Evolutionary conservation across 2,113 vertebrate species (phyloP).

Genomic region (Cynopterus brachyotis): DNA sequence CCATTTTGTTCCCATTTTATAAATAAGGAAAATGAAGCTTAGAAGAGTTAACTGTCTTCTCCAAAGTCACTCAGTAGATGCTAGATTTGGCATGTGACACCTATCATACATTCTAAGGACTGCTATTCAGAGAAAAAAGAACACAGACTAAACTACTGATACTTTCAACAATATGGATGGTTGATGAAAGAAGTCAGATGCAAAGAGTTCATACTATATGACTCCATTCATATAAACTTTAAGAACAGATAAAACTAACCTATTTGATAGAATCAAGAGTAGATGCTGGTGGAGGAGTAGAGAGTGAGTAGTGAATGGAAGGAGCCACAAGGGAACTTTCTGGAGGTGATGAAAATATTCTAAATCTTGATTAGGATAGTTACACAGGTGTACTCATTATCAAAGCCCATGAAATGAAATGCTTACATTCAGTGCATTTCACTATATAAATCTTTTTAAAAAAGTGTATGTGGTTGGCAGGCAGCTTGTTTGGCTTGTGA

Average conservation of each 20-base stretch:
- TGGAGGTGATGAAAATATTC: not conserved
- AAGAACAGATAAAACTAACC: not conserved
- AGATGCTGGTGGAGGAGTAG: not conserved
- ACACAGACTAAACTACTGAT: not conserved
- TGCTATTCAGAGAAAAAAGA: not conserved
- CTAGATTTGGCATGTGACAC: not conserved
- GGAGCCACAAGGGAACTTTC: not conserved
- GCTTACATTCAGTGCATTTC: not conserved
- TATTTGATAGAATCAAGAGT: not conserved
- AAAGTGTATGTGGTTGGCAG: too few species aligned
- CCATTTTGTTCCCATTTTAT: not conserved
- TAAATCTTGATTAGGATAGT: not conserved
- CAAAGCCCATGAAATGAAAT: not conserved
- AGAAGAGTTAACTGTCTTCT: not conserved
- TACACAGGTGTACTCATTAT: not conserved
- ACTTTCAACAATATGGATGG: not conserved
- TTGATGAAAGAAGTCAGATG: slow-evolving; percentile 7
- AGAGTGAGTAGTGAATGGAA: not conserved
- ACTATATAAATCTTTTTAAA: not conserved
- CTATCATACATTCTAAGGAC: not conserved
- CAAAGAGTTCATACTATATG: not conserved
- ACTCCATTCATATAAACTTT: not conserved
- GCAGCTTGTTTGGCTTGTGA: not conserved
- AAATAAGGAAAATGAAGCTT: not conserved
- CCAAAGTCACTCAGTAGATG: not conserved